Conservation (phyloP, 1,140 invertebrate species). For the Eurosta solidaginis region DNA sequence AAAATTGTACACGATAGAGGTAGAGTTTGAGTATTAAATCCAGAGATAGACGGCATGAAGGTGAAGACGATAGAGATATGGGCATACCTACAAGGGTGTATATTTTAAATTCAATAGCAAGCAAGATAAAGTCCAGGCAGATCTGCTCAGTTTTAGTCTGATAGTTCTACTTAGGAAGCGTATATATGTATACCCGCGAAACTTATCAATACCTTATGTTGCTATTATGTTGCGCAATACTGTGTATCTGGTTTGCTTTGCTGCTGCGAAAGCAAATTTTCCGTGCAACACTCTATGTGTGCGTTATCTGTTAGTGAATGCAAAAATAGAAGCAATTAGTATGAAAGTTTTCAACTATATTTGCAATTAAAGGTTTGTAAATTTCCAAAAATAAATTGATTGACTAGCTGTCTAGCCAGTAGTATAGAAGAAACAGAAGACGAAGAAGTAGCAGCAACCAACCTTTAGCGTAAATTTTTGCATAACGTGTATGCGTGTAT, state of each 20-base stretch:
- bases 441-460: neutral
- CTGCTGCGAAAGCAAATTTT: slow-evolving; percentile 9
- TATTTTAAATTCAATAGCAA: too few relatives aligned
- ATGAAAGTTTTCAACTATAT: slow-evolving; percentile 30
- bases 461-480: neutral
- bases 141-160: too few relatives aligned
- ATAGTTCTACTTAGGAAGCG: too few relatives aligned
- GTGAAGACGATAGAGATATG: too few relatives aligned
- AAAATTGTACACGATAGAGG: too few relatives aligned
- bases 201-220: too few relatives aligned
- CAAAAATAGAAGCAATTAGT: slow-evolving; percentile 27
- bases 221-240: neutral
- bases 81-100: too few relatives aligned
- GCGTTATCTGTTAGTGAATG: neutral
- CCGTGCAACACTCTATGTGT: neutral
- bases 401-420: neutral
- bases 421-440: neutral
- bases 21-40: too few relatives aligned
- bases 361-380: slow-evolving; percentile 21
- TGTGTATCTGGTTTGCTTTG: neutral
- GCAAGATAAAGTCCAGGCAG: too few relatives aligned
- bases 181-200: too few relatives aligned
- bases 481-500: neutral
- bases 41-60: too few relatives aligned
- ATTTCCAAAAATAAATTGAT: slow-evolving; percentile 25